Conservation (phyloP, 1,140 invertebrate species). For the Drosophila subobscura region DNA sequence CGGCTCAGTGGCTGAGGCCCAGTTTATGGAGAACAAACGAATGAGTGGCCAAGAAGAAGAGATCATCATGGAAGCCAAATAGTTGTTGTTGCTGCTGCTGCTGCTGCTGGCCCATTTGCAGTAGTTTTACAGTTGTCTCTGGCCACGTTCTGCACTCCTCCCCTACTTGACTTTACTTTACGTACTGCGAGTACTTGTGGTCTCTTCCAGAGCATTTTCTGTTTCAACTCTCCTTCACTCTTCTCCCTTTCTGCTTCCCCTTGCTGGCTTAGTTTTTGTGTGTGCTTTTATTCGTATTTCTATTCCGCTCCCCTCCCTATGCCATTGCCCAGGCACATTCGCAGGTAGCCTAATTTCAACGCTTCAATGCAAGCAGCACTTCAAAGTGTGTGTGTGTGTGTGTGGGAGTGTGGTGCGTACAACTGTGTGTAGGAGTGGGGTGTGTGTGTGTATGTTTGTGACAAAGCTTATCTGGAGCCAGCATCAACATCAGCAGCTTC, state of each 20-base stretch:
- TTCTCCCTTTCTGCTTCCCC: not conserved
- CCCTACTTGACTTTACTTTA: not conserved
- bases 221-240: not conserved
- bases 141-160: not conserved
- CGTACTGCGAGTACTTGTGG: not conserved
- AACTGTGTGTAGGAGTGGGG: not conserved
- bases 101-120: slow-evolving; percentile 62
- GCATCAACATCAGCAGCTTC: slow-evolving; percentile 53
- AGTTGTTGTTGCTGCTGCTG: slow-evolving; percentile 57
- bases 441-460: slow-evolving; percentile 35
- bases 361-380: slow-evolving; percentile 67
- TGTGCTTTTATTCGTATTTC: slow-evolving; percentile 13
- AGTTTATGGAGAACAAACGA: slow-evolving; percentile 4
- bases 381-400: slow-evolving; percentile 25
- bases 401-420: slow-evolving; percentile 19
- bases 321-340: slow-evolving; percentile 20
- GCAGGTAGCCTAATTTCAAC: slow-evolving; percentile 79
- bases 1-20: too few relatives aligned
- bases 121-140: slow-evolving; percentile 49
- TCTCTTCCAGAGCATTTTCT: slow-evolving; percentile 5
- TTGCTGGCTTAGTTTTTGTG: not conserved
- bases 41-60: slow-evolving; percentile 23
- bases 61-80: slow-evolving; percentile 69
- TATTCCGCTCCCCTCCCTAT: not conserved
- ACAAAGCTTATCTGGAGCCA: slow-evolving; percentile 66